phyloP scores from a whole-genome alignment of 2,888 invertebrate genomes.

The Orthosia gothica region DNA sequence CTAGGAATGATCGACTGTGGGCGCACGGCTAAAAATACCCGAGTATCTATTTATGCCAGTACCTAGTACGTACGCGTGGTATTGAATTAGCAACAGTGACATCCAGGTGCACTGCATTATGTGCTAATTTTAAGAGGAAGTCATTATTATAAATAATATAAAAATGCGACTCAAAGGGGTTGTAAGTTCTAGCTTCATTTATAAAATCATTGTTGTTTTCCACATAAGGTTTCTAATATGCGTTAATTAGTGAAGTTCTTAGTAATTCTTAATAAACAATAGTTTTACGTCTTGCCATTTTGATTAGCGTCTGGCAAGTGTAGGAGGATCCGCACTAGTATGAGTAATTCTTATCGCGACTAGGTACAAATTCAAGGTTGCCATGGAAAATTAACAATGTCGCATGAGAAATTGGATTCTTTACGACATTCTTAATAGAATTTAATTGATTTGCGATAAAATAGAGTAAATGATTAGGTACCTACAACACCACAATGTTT shows the following conservation, averaged over 20 bases:
- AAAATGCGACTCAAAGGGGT: conserved; percentile 26
- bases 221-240: conserved; percentile 24
- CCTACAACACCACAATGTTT: not conserved
- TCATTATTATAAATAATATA: conserved; percentile 18
- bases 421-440: conserved; percentile 25
- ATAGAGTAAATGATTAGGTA: not conserved
- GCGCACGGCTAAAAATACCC: conserved; percentile 73
- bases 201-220: conserved; percentile 9
- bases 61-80: conserved; percentile 39
- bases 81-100: conserved; percentile 53
- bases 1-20: conserved; percentile 72
- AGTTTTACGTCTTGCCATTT: conserved; percentile 66
- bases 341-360: conserved; percentile 83
- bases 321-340: conserved; percentile 73
- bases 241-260: conserved; percentile 31
- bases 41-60: conserved; percentile 40
- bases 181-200: not conserved
- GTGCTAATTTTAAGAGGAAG: conserved; percentile 51
- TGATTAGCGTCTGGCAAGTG: conserved; percentile 73
- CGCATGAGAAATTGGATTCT: conserved; percentile 43
- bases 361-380: conserved; percentile 77
- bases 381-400: conserved; percentile 79
- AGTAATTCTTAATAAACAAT: conserved; percentile 43
- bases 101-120: conserved; percentile 53
- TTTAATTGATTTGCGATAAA: conserved; percentile 18